Conservation (phyloP, 2,888 invertebrate species). For the Alloscopus bannaensis region DNA sequence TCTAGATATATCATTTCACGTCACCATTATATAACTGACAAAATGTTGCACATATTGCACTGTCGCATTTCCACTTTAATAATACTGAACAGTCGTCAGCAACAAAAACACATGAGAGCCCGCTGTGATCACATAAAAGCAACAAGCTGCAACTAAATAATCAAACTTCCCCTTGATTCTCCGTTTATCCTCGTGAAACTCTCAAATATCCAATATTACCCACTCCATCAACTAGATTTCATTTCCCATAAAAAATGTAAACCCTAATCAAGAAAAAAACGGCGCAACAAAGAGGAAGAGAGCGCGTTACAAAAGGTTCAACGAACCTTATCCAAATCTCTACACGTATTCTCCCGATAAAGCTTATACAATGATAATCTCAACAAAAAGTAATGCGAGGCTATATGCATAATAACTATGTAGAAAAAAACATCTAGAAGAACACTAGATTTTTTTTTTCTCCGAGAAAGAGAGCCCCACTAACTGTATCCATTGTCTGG, state of each 20-base stretch:
- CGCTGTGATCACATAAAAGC: no score
- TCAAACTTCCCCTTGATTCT: neutral
- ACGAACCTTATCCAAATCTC: constrained; percentile 44
- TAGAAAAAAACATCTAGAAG: constrained; percentile 34
- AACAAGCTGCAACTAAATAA: constrained; percentile 1
- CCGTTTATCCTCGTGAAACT: neutral
- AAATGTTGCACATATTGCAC: no score
- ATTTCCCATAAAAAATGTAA: constrained; percentile 24
- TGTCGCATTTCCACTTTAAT: no score
- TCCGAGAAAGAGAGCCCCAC: neutral
- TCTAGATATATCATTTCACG: no score
- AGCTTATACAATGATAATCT: constrained; percentile 14
- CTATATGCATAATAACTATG: constrained; percentile 43
- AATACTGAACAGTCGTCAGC: neutral
- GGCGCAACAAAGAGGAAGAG: constrained; percentile 28
- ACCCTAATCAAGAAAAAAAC: constrained; percentile 42
- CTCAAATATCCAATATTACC: constrained; percentile 1
- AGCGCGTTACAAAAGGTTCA: constrained; percentile 51
- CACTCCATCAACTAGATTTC: constrained; percentile 3
- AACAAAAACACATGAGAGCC: neutral
- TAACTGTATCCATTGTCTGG: constrained; percentile 1
- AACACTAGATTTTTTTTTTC: constrained; percentile 18
- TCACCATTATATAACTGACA: no score
- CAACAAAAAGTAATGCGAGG: neutral
- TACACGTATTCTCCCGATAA: neutral